Percentiles rank a stretch among this genome's conserved stretches.
Conservation (phyloP, 1,140 invertebrate genomes). For the Drosophila chauvacae region DNA sequence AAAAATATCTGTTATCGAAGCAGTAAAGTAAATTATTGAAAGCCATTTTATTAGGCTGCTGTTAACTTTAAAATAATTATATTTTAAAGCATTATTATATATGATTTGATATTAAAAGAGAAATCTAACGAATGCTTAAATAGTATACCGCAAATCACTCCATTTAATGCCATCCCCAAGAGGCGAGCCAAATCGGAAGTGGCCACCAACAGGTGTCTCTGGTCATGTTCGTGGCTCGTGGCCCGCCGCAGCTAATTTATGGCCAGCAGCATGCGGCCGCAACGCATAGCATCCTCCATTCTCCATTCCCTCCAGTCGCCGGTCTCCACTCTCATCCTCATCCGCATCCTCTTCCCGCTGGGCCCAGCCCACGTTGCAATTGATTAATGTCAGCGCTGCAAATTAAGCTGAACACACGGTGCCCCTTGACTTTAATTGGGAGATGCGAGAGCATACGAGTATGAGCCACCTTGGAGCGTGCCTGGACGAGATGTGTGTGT, state of each 20-base stretch:
- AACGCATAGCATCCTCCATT: slow-evolving; percentile 7
- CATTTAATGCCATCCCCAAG: background rate
- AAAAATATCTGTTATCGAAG: no score
- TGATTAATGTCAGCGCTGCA: slow-evolving; percentile 71
- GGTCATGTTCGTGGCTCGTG: slow-evolving; percentile 28
- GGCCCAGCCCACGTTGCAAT: slow-evolving; percentile 53
- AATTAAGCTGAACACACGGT: slow-evolving; percentile 48
- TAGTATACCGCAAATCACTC: no score
- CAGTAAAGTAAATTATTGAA: no score
- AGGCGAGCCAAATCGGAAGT: slow-evolving; percentile 57
- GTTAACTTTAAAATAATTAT: background rate
- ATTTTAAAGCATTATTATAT: background rate
- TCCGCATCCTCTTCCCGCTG: slow-evolving; percentile 19
- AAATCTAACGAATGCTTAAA: background rate
- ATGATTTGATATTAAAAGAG: background rate
- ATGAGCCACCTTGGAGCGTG: slow-evolving; percentile 11
- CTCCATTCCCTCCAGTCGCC: background rate
- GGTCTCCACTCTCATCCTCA: background rate
- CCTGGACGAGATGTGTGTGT: slow-evolving; percentile 3
- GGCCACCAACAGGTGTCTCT: slow-evolving; percentile 47
- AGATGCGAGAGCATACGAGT: slow-evolving; percentile 9
- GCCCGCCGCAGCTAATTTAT: slow-evolving; percentile 59
- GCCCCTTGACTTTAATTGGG: slow-evolving; percentile 22
- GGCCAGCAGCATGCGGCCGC: slow-evolving; percentile 28
- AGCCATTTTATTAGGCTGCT: background rate